Conservation (phyloP, 1,140 invertebrate species). For the Scaptomyza hsui region DNA sequence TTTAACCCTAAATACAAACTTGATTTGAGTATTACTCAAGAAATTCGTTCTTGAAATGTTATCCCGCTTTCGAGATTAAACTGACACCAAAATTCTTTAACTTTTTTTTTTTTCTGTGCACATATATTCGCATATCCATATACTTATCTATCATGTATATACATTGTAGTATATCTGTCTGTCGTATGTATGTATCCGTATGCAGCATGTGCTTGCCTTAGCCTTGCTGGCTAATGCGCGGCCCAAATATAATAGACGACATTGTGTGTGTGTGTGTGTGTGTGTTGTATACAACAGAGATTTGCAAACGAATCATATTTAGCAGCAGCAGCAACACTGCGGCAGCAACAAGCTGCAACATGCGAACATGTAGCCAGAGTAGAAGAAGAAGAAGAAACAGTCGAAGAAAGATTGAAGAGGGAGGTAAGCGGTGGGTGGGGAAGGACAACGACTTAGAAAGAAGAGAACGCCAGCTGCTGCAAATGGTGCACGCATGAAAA, state of each 20-base stretch:
- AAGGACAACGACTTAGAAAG: neutral
- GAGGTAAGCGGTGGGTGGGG: neutral
- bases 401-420: too few relatives aligned
- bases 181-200: too few relatives aligned
- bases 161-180: too few relatives aligned
- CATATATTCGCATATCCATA: constrained; percentile 32
- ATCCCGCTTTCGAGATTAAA: too few relatives aligned
- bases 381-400: neutral
- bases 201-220: constrained; percentile 73
- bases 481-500: constrained; percentile 81
- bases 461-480: constrained; percentile 63
- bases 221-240: constrained; percentile 78
- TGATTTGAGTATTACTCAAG: too few relatives aligned
- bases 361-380: constrained; percentile 17
- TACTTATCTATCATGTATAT: constrained; percentile 49
- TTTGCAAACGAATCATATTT: constrained; percentile 80
- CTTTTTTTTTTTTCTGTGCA: too few relatives aligned
- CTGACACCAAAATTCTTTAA: too few relatives aligned
- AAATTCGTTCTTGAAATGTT: too few relatives aligned
- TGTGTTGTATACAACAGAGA: constrained; percentile 51
- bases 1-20: too few relatives aligned
- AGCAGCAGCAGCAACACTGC: constrained; percentile 40
- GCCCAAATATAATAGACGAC: constrained; percentile 77
- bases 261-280: constrained; percentile 45
- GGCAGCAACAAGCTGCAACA: constrained; percentile 77